These are phyloP conservation scores for Siniperca obscura DNA, from an alignment of 2,797 vertebrate species.

Conservation along the genomic window DNA sequence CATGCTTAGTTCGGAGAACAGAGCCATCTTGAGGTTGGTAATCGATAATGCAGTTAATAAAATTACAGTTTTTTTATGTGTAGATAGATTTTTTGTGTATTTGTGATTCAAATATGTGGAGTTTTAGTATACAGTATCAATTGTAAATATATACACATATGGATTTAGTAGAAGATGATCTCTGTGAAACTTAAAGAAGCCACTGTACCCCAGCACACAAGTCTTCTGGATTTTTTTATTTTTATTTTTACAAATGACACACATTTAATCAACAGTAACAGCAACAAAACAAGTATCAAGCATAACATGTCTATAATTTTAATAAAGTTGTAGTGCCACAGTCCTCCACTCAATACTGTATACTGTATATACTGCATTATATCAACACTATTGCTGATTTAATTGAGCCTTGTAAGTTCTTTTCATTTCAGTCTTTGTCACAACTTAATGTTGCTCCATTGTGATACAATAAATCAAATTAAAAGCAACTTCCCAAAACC, in stretches of 20 bases:
- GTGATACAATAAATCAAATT: neutral
- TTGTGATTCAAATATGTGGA: neutral
- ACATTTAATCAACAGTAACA: neutral
- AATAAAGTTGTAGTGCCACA: neutral
- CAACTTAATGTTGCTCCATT: neutral
- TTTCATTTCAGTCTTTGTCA: neutral
- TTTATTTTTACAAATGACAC: neutral
- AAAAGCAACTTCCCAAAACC: neutral
- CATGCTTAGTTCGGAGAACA: neutral
- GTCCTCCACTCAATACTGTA: neutral
- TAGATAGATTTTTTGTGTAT: neutral
- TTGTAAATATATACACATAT: neutral
- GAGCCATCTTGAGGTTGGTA: constrained; percentile 28
- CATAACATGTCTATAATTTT: too few relatives aligned
- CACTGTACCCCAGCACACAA: neutral
- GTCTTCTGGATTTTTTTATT: neutral
- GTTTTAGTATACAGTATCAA: neutral
- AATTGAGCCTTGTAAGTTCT: neutral
- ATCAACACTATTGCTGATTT: neutral
- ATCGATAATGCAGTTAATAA: constrained; percentile 13
- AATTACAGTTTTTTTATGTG: neutral
- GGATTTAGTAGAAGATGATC: neutral
- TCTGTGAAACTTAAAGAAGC: neutral
- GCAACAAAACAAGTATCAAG: neutral
- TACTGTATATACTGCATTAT: neutral